phyloP scores from a whole-genome alignment of 1,140 invertebrate genomes.

The Triops longicaudatus region DNA sequence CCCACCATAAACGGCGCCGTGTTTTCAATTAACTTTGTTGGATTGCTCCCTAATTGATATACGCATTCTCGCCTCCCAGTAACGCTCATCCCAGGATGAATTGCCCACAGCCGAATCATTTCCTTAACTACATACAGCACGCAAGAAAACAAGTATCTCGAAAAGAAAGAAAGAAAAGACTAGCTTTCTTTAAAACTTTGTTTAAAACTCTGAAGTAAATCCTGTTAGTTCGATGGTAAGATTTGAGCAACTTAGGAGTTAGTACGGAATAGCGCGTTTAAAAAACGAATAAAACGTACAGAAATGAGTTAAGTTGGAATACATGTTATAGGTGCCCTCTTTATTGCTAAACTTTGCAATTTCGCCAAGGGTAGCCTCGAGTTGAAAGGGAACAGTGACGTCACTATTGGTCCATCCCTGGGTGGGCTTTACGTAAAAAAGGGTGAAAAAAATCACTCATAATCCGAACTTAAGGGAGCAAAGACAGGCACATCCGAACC shows the following conservation, averaged over 20 bases:
- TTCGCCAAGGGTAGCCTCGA: background rate
- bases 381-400: background rate
- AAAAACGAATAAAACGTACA: too few relatives aligned
- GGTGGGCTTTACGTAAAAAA: too few relatives aligned
- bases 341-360: conserved; percentile 5
- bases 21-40: background rate
- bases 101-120: background rate
- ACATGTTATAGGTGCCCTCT: too few relatives aligned
- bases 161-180: too few relatives aligned
- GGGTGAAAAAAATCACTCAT: too few relatives aligned
- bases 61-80: background rate
- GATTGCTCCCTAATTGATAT: background rate
- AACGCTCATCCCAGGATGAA: background rate
- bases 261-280: too few relatives aligned
- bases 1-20: too few relatives aligned
- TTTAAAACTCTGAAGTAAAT: too few relatives aligned
- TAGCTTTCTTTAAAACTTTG: too few relatives aligned
- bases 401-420: background rate
- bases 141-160: background rate
- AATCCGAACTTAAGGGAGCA: too few relatives aligned
- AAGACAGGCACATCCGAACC: background rate
- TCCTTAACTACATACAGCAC: background rate
- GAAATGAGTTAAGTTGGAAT: too few relatives aligned
- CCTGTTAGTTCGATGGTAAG: background rate
- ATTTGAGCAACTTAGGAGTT: too few relatives aligned